Conservation (phyloP, 2,797 vertebrate genomes). For the Typhlichthys subterraneus region DNA sequence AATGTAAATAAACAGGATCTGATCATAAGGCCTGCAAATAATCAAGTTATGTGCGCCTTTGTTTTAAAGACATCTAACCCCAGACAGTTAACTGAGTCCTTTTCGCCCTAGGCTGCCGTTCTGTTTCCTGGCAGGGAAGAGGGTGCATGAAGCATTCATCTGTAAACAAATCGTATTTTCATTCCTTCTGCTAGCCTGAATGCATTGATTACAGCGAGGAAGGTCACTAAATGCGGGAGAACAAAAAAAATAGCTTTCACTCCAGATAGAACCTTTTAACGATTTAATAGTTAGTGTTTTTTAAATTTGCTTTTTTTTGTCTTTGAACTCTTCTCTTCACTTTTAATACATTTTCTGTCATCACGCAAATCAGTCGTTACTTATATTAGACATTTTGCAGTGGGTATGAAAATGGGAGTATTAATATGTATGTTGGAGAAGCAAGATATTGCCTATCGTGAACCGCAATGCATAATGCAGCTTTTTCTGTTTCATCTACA, state of each 20-base stretch:
- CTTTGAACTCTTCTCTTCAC: slow-evolving; percentile 42
- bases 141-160: slow-evolving; percentile 36
- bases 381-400: slow-evolving; percentile 39
- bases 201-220: slow-evolving; percentile 52
- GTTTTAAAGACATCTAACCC: slow-evolving; percentile 59
- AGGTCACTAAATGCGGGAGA: slow-evolving; percentile 51
- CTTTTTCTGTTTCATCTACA: slow-evolving; percentile 75
- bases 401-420: slow-evolving; percentile 71
- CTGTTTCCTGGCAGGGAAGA: slow-evolving; percentile 58
- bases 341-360: slow-evolving; percentile 51
- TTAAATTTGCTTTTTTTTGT: slow-evolving; percentile 27
- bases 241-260: slow-evolving; percentile 27
- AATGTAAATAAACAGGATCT: slow-evolving; percentile 22
- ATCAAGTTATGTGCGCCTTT: slow-evolving; percentile 49
- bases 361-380: too few species aligned
- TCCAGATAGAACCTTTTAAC: slow-evolving; percentile 20
- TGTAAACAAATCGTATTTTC: slow-evolving; percentile 50
- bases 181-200: slow-evolving; percentile 47
- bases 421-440: slow-evolving; percentile 78
- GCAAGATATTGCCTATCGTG: slow-evolving; percentile 79
- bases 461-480: slow-evolving; percentile 81
- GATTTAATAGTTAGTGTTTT: background rate
- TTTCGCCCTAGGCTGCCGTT: slow-evolving; percentile 49
- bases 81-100: slow-evolving; percentile 56
- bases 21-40: slow-evolving; percentile 22